Base-by-base conservation (phyloP, 1,140 invertebrate genomes). In the Fopius arisanus region DNA sequence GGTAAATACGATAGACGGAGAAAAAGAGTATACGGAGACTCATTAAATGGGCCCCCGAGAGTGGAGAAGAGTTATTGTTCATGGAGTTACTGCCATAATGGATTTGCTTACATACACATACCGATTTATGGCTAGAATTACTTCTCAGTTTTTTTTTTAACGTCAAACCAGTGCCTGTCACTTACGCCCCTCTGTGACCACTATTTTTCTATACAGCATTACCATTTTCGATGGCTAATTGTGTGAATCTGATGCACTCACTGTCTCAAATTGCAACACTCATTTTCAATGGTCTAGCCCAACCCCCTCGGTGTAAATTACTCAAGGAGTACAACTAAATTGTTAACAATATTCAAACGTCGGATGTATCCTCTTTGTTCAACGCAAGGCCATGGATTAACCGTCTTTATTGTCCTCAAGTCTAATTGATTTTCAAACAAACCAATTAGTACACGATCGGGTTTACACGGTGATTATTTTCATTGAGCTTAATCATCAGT, bases 51-150 rank as follows among this genome's bases (percentile, higher is more conserved):
- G 70, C 66, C 66, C 59, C 66, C 37, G 78, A 77, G 78, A 76
- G 78, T 77, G 63, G 77, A 82, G 82, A 86, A 86, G 85, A 86
- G 83, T 87, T 87, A 87, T 87, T 86, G 86, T 87, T 86, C 83
- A 81, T 80, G 81, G 80, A 82, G 66, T 65, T 59, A 67, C 82
- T 79, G 81, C 81, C 79, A 83, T 85, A 81, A 85, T 85, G 81
- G 79, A 84, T 85, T 84, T 79, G 48, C 70, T 66, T 26, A 66
- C 67, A 68, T 73, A 68, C 48, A 73, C 51, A 73, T 65, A 65
- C 66, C 48, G 65, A 73, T 73, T 73, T 73, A 73, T 67, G 19
- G 29, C 41, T 62, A 68, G 21, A 12, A 26, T 28, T 21, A 37
- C 40, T 73, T 67, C 54, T 67, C 16, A 70, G 67, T 28, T 70